Evolutionary conservation across 1,140 invertebrate species (phyloP).

Genomic region (Drosophila quadrilineata): DNA sequence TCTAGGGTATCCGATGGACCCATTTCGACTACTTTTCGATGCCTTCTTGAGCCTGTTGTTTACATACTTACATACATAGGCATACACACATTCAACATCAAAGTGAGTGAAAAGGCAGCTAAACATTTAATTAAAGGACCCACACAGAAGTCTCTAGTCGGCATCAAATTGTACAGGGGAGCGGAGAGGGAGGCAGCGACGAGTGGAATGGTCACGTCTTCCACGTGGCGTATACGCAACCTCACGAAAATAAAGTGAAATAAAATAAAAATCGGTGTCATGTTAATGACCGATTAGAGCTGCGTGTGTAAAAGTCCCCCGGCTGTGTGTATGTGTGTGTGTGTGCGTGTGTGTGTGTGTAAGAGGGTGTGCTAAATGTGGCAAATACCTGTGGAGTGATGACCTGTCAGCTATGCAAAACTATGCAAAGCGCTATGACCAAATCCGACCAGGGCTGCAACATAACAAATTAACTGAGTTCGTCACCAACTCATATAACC

Average conservation of each 20-base stretch:
- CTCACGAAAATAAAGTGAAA: no score
- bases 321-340: constrained; percentile 23
- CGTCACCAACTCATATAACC: no score
- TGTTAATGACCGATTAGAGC: constrained; percentile 71
- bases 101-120: constrained; percentile 26
- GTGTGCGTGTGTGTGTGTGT: constrained; percentile 16
- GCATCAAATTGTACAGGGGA: background rate
- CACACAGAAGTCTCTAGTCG: constrained; percentile 8
- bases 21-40: no score
- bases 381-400: constrained; percentile 7
- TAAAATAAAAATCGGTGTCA: constrained; percentile 72
- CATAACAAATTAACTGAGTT: background rate
- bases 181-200: background rate
- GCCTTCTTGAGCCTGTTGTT: background rate
- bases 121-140: constrained; percentile 43
- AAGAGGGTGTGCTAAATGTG: constrained; percentile 7
- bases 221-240: constrained; percentile 54
- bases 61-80: background rate
- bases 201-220: no score
- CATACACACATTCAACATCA: constrained; percentile 36
- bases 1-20: background rate
- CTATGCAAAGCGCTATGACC: constrained; percentile 7
- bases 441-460: background rate
- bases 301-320: constrained; percentile 22
- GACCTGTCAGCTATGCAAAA: constrained; percentile 12